Evolutionary conservation across 2,888 invertebrate species (phyloP), one percentile per base, ranked within the genome.

Genomic region (Suillia variegata): DNA sequence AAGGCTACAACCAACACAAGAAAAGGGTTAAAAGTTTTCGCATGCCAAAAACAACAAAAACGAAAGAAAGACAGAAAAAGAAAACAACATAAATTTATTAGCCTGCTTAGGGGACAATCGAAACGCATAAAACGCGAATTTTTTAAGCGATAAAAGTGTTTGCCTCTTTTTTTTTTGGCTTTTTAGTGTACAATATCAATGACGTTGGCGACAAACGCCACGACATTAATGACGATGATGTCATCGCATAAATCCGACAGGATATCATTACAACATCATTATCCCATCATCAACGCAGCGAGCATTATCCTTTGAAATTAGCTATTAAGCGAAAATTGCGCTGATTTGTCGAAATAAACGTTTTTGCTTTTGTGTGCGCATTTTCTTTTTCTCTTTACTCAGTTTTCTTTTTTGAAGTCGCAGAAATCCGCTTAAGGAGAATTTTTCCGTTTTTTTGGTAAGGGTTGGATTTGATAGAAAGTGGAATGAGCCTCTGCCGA

Each of bases 251-350:
- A 31, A 61, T 31, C 45, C 55, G 61, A 50, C 66, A 63, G 69
- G 67, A 69, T 67, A 63, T 64, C 57, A 69, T 69, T 66, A 67
- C 60, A 59, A 66, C 62, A 67, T 64, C 64, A 51, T 69, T 63
- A 62, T 65, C 63, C 62, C 53, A 8, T 21, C 55, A 54, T 8
- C 38, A 13, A 4, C 38, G 13, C 18, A 50, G 20, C 24, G 2
- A 21, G 38, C 21, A 56, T 56, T 56, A 56, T 56, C 56, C 56
- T 56, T 56, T 38, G 20, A 67, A 68, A 69, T 69, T 66, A 66
- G 64, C 58, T 58, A 68, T 67, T 67, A 64, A n/a, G 15, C 51
- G 3, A 20, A 60, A 51, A 62, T 58, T 66, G 60, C 50, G 45
- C 60, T 8, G 58, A 61, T 56, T 56, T 45, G 45, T 45, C 20